These are phyloP conservation scores for Eulemur mongoz DNA, from an alignment of 2,797 vertebrate genomes.

Conservation along the genomic window DNA sequence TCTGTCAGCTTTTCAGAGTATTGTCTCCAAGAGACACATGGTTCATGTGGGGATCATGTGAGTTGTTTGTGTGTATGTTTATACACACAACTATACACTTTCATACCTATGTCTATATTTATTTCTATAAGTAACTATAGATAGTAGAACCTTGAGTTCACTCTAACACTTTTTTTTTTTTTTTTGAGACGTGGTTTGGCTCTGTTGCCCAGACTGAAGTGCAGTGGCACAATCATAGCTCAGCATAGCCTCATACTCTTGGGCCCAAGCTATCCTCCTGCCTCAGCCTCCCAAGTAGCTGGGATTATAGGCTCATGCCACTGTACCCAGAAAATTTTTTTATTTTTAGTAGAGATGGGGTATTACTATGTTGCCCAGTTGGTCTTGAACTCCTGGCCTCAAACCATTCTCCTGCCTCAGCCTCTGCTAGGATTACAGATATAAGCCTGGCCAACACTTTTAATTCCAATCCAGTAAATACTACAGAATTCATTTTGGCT, in stretches of 20 bases:
- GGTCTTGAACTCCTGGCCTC: neutral
- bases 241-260: neutral
- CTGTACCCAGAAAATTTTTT: neutral
- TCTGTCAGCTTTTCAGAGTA: neutral
- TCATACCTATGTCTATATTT: neutral
- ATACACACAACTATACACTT: neutral
- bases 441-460: neutral
- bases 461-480: neutral
- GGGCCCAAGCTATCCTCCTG: neutral
- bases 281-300: neutral
- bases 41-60: neutral
- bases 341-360: neutral
- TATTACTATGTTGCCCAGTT: neutral
- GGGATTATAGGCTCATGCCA: neutral
- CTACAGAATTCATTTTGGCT: neutral
- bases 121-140: neutral
- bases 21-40: neutral
- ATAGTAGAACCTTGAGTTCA: neutral
- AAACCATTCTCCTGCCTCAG: neutral
- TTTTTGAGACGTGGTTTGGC: neutral
- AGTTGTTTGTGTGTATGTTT: neutral
- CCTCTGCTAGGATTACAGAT: neutral
- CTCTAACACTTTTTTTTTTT: neutral
- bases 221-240: neutral
- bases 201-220: neutral